Base-by-base conservation (phyloP, 2,113 vertebrate genomes). In the Speoplatyrhinus poulsoni region DNA sequence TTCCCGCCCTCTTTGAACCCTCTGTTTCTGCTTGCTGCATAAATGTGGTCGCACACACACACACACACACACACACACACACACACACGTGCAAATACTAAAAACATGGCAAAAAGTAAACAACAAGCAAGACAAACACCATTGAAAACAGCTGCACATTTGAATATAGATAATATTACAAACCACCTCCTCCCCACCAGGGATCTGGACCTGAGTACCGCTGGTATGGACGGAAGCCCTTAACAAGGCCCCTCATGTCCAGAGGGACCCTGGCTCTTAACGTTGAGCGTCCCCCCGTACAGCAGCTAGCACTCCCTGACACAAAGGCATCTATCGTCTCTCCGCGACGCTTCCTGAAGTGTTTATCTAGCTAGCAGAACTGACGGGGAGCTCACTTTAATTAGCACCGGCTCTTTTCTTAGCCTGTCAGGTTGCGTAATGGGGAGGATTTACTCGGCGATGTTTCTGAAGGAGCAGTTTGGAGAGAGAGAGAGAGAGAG, bases 321-420 rank as follows among this genome's bases (percentile, higher is more conserved):
- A 90, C 86, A 83, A 87, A 89, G 89, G 87, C 87, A 89, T 88
- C 85, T 88, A 80, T 86, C 83, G 78, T 90, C 87, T 89, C 83
- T 88, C 88, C 90, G 84, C 84, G 85, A 87, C 89, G 87, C 87
- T 88, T 85, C 89, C 84, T 87, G 86, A 90, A 89, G 86, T 92
- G 91, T 91, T 92, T 91, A 92, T 92, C 88, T 88, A 91, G 81
- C 88, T 88, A 91, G 81, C 85, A 90, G 90, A 90, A 90, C 87
- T 90, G 90, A 91, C 91, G 90, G 84, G 88, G 80, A 82, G 85
- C 85, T 88, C 84, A 85, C 88, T 90, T 90, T 92, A 91, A 92
- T 92, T 92, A 92, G 89, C 87, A 85, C 84, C 72, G 79, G 85
- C 85, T 88, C 86, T 87, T 90, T 87, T 83, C 78, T 72, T 46